These are phyloP conservation scores for Sparidentex hasta DNA, from an alignment of 2,797 vertebrate species.

Conservation along the genomic window DNA sequence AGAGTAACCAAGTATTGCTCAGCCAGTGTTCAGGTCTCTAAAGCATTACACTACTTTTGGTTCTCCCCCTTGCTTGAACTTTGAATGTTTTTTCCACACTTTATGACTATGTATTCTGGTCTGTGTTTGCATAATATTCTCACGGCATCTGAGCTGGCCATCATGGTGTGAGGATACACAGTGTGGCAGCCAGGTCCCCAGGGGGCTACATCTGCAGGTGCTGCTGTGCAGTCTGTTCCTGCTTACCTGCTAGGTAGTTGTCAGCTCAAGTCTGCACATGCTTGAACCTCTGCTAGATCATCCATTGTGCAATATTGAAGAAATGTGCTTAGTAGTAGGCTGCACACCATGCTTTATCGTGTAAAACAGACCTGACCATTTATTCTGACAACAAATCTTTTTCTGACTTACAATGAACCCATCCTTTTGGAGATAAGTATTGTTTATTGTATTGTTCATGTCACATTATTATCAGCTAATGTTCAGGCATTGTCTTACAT, in stretches of 20 bases:
- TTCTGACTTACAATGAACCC: constrained; percentile 14
- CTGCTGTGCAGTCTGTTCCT: constrained; percentile 49
- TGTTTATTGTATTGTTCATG: constrained; percentile 51
- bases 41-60: constrained; percentile 7
- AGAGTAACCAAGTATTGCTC: not conserved
- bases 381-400: constrained; percentile 28
- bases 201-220: constrained; percentile 68
- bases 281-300: constrained; percentile 36
- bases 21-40: not conserved
- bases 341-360: constrained; percentile 7
- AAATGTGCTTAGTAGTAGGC: not conserved
- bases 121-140: constrained; percentile 54
- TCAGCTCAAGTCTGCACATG: constrained; percentile 56
- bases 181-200: constrained; percentile 61
- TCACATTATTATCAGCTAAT: constrained; percentile 58
- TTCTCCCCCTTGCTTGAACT: constrained; percentile 1
- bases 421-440: constrained; percentile 46
- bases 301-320: constrained; percentile 21
- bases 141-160: constrained; percentile 42
- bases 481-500: constrained; percentile 61
- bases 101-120: constrained; percentile 30
- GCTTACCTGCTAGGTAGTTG: constrained; percentile 64
- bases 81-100: not conserved
- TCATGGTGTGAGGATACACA: constrained; percentile 50
- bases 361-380: constrained; percentile 39